Evolutionary conservation across 2,888 invertebrate species (phyloP), one percentile per base, ranked within the genome.

Genomic region (Polietes domitor): DNA sequence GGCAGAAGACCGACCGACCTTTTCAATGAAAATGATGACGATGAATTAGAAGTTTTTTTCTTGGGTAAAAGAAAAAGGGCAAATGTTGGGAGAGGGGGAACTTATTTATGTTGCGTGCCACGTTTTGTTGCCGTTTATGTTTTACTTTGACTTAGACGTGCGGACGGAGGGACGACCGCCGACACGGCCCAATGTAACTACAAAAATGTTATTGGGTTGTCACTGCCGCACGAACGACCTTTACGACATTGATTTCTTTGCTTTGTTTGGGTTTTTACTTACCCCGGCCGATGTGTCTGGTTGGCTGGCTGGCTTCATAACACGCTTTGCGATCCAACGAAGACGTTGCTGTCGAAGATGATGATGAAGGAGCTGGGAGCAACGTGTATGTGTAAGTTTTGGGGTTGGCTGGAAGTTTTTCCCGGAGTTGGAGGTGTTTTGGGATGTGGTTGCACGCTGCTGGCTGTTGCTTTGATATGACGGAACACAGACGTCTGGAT

Each of bases 151-250:
- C 24, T 43, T 68, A 37, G 61, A 3, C 2, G 24, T n/a, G 32
- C 2, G 17, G 5, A 21, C 53, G 17, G 10, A 19, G 24, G 6
- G 21, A 15, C 24, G 19, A 63, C 47, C 53, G 74, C 74, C 28
- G 63, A 53, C 32, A 32, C 17, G 17, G n/a, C 37, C 10, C 63
- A 63, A 4, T 43, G 41, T 41, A 24, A 68, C 43, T 43, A 24
- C n/a, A 61, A 61, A 68, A 68, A 68, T 68, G 12, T 74, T 58
- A 61, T 80, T 65, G 77, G 77, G 70, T 80, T 77, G 80, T 71
- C 83, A 77, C 81, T 84, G 68, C 61, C 76, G 73, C 84, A 84
- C 84, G 81, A 81, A 84, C 81, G 84, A 84, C 78, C 81, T 81
- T 84, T 80, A 78, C 77, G 75, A 84, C 83, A 80, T 80, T 83